Evolutionary conservation across 2,113 vertebrate species (phyloP).

Genomic region (Raja brachyura): DNA sequence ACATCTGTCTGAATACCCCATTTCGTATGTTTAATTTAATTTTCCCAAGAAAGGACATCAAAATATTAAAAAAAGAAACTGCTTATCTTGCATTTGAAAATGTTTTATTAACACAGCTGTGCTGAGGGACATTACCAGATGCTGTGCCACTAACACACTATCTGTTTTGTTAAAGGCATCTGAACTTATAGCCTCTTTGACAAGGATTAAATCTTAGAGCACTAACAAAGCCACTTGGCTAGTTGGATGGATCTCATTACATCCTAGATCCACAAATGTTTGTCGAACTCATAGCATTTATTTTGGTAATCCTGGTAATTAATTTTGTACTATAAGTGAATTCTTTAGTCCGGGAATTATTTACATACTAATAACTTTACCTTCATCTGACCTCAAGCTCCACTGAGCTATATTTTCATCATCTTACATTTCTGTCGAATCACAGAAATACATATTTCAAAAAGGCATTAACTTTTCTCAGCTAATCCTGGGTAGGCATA

Average conservation of each 20-base stretch:
- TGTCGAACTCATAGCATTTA: conserved; percentile 30
- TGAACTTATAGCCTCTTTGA: conserved; percentile 30
- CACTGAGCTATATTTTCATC: neutral
- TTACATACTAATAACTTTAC: neutral
- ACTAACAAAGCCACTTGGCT: conserved; percentile 7
- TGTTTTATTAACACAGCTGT: conserved; percentile 36
- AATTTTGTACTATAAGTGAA: conserved; percentile 26
- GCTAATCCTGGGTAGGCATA: conserved; percentile 14
- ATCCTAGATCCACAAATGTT: conserved; percentile 28
- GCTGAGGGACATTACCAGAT: neutral
- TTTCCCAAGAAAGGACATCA: neutral
- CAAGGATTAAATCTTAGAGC: conserved; percentile 20
- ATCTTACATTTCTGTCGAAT: neutral
- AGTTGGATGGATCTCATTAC: conserved; percentile 27
- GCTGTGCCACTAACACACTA: neutral
- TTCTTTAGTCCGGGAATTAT: conserved; percentile 25
- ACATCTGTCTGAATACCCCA: neutral
- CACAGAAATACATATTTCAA: conserved; percentile 3
- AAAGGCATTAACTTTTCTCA: neutral
- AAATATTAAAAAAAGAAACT: neutral
- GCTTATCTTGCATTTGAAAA: conserved; percentile 30
- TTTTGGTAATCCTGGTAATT: conserved; percentile 25
- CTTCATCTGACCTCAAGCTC: neutral
- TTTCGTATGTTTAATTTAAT: neutral
- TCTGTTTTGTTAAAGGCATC: conserved; percentile 32